phyloP scores from a whole-genome alignment of 64 coral and sea anemone genomes.

The Actinia equina region DNA sequence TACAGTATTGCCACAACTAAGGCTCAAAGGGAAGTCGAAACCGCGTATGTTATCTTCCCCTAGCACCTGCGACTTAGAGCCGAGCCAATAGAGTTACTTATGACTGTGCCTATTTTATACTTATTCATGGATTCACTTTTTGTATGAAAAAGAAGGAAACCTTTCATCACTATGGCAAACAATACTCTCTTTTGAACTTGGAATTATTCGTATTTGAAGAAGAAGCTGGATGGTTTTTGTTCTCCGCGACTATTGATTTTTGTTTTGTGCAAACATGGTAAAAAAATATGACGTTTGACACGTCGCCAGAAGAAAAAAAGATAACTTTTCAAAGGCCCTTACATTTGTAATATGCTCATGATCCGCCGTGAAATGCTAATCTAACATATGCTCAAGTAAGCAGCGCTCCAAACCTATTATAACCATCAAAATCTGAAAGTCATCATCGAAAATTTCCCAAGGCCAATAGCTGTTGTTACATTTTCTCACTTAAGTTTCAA shows the following conservation, averaged over 20 bases:
- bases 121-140: background rate
- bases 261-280: background rate
- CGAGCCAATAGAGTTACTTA: background rate
- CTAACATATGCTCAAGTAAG: background rate
- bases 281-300: background rate
- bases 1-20: background rate
- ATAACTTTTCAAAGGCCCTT: background rate
- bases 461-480: background rate
- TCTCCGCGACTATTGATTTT: background rate
- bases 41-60: background rate
- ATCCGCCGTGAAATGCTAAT: background rate
- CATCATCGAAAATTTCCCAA: background rate
- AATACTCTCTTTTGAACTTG: background rate
- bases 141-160: background rate
- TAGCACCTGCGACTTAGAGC: background rate
- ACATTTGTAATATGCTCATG: background rate
- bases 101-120: background rate
- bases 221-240: background rate
- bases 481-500: background rate
- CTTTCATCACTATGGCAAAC: slow-evolving; percentile 14
- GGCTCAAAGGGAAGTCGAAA: background rate
- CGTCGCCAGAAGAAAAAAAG: background rate
- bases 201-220: background rate
- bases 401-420: background rate
- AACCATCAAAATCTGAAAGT: background rate